These are phyloP conservation scores for Anabas testudineus DNA, from an alignment of 2,797 vertebrate genomes.

Conservation along the genomic window DNA sequence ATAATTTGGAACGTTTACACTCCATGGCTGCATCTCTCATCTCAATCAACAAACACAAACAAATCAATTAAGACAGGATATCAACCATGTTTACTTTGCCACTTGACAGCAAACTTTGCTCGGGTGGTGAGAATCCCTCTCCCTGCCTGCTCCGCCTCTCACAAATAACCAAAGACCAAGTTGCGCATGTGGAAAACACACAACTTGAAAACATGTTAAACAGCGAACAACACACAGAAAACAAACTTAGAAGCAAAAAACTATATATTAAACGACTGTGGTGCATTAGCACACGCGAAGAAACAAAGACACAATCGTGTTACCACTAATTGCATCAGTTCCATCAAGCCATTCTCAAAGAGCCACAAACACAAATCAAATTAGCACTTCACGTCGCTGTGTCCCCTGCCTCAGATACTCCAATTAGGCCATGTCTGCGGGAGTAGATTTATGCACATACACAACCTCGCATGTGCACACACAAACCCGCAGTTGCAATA, in stretches of 20 bases:
- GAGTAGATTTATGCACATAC: constrained; percentile 50
- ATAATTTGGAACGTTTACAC: constrained; percentile 78
- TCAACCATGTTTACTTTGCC: constrained; percentile 68
- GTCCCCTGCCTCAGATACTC: constrained; percentile 72
- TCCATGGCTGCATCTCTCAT: constrained; percentile 69
- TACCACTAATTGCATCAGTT: constrained; percentile 81
- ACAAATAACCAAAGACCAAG: constrained; percentile 45
- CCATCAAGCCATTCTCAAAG: constrained; percentile 69
- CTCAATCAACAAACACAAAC: constrained; percentile 79
- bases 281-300: constrained; percentile 7
- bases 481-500: constrained; percentile 18
- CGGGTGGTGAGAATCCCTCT: constrained; percentile 7
- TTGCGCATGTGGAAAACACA: constrained; percentile 16
- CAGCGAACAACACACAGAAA: constrained; percentile 10
- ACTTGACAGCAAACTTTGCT: constrained; percentile 59
- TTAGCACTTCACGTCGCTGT: constrained; percentile 70
- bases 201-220: constrained; percentile 24
- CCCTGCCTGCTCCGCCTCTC: constrained; percentile 10
- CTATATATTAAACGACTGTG: constrained; percentile 4
- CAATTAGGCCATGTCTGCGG: constrained; percentile 71
- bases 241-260: constrained; percentile 21
- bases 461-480: constrained; percentile 33
- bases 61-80: constrained; percentile 75
- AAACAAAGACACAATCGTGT: constrained; percentile 63
- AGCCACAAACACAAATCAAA: constrained; percentile 79